These are phyloP conservation scores for Vireo griseus DNA, from an alignment of 2,797 vertebrate species.

Conservation along the genomic window DNA sequence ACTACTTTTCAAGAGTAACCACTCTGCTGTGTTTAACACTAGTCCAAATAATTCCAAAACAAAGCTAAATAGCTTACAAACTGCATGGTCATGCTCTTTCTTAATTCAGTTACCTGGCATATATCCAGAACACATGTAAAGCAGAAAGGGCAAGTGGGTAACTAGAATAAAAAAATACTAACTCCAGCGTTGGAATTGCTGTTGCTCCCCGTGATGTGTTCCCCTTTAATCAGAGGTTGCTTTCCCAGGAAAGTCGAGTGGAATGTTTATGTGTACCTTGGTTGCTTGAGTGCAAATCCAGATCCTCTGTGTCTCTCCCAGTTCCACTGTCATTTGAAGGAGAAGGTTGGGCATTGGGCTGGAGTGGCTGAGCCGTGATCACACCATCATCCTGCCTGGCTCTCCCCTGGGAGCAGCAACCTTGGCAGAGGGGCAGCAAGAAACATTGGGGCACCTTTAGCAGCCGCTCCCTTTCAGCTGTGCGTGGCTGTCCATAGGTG, in stretches of 20 bases:
- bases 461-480: neutral
- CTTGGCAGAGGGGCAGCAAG: neutral
- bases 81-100: neutral
- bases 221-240: neutral
- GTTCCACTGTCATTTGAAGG: neutral
- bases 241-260: neutral
- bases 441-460: accelerated
- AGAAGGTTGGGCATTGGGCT: neutral
- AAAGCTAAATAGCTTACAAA: neutral
- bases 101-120: neutral
- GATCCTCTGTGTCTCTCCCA: too few relatives aligned
- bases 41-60: neutral
- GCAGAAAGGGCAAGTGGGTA: neutral
- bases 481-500: accelerated
- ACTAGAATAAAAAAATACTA: neutral
- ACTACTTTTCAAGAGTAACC: neutral
- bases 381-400: neutral
- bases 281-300: neutral
- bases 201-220: neutral
- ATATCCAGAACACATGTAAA: neutral
- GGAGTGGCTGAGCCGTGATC: neutral
- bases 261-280: neutral
- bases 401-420: neutral
- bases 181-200: neutral
- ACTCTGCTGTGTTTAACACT: neutral